Evolutionary conservation across 92 coral and sea anemone genomes (phyloP).

Genomic region (Isaurus tuberculatus): DNA sequence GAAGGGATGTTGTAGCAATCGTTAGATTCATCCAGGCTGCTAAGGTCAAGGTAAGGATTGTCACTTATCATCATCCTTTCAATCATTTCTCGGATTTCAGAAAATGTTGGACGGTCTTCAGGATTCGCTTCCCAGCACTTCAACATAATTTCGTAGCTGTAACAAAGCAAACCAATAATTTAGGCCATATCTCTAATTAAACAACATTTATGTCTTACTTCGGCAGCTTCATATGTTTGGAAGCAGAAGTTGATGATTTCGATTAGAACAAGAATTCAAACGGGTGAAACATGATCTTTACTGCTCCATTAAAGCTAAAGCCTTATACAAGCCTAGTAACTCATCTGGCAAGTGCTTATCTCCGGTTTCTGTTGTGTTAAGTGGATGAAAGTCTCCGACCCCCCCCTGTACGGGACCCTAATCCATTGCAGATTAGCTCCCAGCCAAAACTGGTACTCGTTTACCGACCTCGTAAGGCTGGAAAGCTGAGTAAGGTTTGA

Average conservation of each 20-base stretch:
- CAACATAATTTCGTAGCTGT: conserved; percentile 73
- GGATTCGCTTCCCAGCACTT: conserved; percentile 75
- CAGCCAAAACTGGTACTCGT: too few relatives aligned
- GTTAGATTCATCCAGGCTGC: conserved; percentile 73
- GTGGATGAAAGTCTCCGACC: too few relatives aligned
- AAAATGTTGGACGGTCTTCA: conserved; percentile 71
- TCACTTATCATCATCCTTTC: conserved; percentile 82
- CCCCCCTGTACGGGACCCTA: too few relatives aligned
- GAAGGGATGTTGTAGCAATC: conserved; percentile 86
- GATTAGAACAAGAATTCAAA: too few relatives aligned
- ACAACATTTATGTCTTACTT: background rate
- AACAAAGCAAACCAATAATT: background rate
- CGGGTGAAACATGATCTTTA: too few relatives aligned
- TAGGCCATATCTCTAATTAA: background rate
- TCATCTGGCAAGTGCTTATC: too few relatives aligned
- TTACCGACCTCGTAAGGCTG: too few relatives aligned
- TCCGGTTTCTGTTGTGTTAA: too few relatives aligned
- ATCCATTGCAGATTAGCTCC: too few relatives aligned
- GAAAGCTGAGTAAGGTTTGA: too few relatives aligned
- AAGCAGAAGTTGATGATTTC: background rate
- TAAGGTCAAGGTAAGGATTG: conserved; percentile 81
- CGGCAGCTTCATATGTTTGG: background rate
- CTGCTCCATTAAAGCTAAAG: too few relatives aligned
- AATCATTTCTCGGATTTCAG: conserved; percentile 61
- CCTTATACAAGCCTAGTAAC: too few relatives aligned